phyloP scores from a whole-genome alignment of 2,113 vertebrate genomes.

The Ptyas mucosa region DNA sequence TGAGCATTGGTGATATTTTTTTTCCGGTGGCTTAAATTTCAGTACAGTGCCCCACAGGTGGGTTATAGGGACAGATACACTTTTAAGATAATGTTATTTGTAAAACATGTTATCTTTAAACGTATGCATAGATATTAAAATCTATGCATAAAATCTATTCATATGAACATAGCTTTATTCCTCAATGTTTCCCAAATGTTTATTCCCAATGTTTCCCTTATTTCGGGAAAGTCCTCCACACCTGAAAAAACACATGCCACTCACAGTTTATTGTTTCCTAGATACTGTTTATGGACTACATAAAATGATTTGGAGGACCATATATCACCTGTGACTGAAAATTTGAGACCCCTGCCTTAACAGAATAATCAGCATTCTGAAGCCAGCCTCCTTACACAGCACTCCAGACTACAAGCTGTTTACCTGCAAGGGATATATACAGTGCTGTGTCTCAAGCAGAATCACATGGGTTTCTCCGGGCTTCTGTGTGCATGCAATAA shows the following conservation, averaged over 20 bases:
- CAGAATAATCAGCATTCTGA: background rate
- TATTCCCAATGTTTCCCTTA: no score
- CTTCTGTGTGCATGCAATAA: background rate
- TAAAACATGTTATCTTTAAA: background rate
- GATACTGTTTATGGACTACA: background rate
- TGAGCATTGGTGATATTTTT: background rate
- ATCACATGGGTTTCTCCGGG: background rate
- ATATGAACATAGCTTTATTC: background rate
- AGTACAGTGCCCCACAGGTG: background rate
- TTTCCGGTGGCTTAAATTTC: background rate
- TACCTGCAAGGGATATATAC: background rate
- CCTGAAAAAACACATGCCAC: background rate
- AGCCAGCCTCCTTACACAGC: background rate
- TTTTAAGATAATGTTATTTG: background rate
- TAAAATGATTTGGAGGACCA: background rate
- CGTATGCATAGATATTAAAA: background rate
- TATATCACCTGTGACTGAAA: background rate
- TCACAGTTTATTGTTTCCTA: background rate
- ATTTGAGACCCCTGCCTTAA: background rate
- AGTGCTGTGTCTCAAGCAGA: background rate
- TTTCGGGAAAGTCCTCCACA: background rate
- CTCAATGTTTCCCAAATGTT: background rate
- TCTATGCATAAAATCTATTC: no score
- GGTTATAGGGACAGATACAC: background rate
- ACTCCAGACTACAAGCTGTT: background rate